These are phyloP conservation scores for Craterocephalus amniculus DNA, from an alignment of 2,797 vertebrate species.

Conservation along the genomic window DNA sequence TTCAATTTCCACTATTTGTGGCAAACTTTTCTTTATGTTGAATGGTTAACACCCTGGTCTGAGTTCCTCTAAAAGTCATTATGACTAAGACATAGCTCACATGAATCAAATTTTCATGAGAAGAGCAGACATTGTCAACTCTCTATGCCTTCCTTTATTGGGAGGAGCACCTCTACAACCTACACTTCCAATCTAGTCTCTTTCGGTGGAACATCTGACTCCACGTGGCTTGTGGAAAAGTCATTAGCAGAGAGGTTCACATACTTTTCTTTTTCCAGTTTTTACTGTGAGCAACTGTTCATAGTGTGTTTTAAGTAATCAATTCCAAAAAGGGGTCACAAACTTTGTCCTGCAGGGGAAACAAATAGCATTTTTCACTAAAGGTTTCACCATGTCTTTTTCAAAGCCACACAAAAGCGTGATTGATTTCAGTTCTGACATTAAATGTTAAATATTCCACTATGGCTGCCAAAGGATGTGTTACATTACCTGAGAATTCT, in stretches of 20 bases:
- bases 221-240: neutral
- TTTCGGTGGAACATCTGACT: neutral
- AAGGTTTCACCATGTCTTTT: neutral
- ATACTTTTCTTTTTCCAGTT: neutral
- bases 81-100: neutral
- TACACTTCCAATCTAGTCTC: neutral
- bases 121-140: neutral
- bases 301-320: neutral
- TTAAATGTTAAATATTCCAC: conserved; percentile 23
- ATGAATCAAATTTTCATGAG: neutral
- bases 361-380: neutral
- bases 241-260: neutral
- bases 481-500: conserved; percentile 43
- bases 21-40: neutral
- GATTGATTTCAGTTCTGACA: conserved; percentile 6
- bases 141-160: neutral
- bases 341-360: neutral
- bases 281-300: neutral
- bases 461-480: conserved; percentile 43
- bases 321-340: neutral
- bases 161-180: too few relatives aligned
- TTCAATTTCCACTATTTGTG: neutral
- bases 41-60: neutral
- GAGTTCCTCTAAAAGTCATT: neutral
- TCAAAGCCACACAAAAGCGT: conserved; percentile 14